Base-by-base conservation (phyloP, 1,140 invertebrate species). In the Drosophila simulans region DNA sequence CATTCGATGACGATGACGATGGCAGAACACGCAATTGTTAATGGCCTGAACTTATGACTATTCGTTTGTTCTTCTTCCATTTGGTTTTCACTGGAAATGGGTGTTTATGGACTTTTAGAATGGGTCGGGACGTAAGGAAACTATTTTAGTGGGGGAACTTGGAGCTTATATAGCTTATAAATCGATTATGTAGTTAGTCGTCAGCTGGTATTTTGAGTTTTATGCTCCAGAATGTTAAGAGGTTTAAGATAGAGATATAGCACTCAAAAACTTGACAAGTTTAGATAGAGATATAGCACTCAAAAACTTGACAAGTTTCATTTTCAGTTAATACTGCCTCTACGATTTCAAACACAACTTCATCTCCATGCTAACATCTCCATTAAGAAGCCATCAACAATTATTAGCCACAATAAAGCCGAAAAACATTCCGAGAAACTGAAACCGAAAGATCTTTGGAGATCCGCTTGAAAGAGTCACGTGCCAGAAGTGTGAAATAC, bases 401-500 rank as follows among this genome's bases (percentile, higher is more conserved):
- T 51, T 31, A 62, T 68, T 42, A 22, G 20, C 35, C 13, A 10
- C 15, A 43, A 39, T 13, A 63, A 62, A 34, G 20, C 34, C 42
- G 39, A 58, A 58, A 42, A 17, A 12, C 17, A 31, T 60, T 1
- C 11, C 3, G 66, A 22, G 63, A 68, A 66, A 45, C 51, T 12
- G 25, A 53, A 48, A n/a, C 40, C 63, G 20, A 57, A 31, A 77
- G 66, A 77, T 77, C 73, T 77, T 25, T n/a, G 35, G 35, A 48
- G 63, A 56, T 55, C 51, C 64, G 51, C 60, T 65, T 59, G 49
- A 63, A 39, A 43, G 59, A 79, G 65, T 71, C 68, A 71, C 68
- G 68, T 71, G 68, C 64, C 66, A 57, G 52, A 68, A 71, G 68
- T 71, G 68, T 70, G 68, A 70, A 70, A 70, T 70, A 56, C 64